Base-by-base conservation (phyloP, 2,888 invertebrate genomes). In the Dryobotodes eremita region DNA sequence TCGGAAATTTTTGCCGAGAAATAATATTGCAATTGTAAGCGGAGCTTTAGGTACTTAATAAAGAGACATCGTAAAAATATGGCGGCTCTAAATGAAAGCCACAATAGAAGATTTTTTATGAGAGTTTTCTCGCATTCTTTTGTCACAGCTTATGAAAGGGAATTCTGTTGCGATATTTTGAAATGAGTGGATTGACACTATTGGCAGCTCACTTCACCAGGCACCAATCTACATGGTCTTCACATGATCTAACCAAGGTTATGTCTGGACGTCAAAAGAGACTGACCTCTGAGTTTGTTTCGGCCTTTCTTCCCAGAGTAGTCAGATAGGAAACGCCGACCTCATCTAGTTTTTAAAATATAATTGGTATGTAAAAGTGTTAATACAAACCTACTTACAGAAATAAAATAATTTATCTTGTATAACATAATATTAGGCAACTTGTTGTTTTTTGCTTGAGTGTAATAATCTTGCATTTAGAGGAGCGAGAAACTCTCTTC, bases 51-150 rank as follows among this genome's bases (percentile, higher is more conserved):
- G 69, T 81, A 62, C 86, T 73, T 73, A 65, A 64, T 81, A 81
- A 75, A 85, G 61, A 71, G 82, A 77, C 73, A 71, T 64, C 71
- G 71, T 81, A 65, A 77, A 80, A 80, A 80, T 80, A 73, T 80
- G 55, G 65, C 72, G 26, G 64, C 64, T 48, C 57, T 66, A 81
- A 85, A 81, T 71, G 80, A 68, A 74, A 80, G 53, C 31, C 48
- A 80, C 66, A 82, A 62, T 75, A 75, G 59, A n/a, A n/a, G n/a
- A n/a, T 23, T 78, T 55, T 79, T 82, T 79, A 57, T 79, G 65
- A 79, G 50, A 64, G 53, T 55, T 79, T 65, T 80, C 66, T 62
- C 42, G 36, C 46, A 57, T 74, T 62, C 70, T 59, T 74, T 84
- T 82, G 70, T 82, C 46, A 68, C 50, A n/a, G 17, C 83, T 82